Evolutionary conservation across 2,888 invertebrate genomes (phyloP).

Genomic region (Aporophyla nigra): DNA sequence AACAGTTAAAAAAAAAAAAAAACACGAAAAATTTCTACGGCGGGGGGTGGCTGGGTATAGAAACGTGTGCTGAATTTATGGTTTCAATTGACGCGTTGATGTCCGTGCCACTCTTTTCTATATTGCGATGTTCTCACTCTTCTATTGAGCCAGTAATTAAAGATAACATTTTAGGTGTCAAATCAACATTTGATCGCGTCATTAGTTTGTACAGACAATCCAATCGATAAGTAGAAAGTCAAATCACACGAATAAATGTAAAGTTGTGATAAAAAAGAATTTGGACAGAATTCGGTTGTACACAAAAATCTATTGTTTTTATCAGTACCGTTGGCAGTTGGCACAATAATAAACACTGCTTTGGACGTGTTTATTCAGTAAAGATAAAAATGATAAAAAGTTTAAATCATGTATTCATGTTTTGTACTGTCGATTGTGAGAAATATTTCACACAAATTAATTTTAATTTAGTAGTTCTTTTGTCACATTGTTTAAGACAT

Average conservation of each 20-base stretch:
- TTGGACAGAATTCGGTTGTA: conserved; percentile 31
- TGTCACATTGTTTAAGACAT: not conserved
- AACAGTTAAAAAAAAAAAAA: too few species aligned
- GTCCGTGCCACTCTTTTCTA: too few species aligned
- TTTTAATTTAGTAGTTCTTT: conserved; percentile 10
- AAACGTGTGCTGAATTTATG: too few species aligned
- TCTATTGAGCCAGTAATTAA: conserved; percentile 9
- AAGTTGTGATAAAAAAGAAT: conserved; percentile 12
- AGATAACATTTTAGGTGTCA: conserved; percentile 25
- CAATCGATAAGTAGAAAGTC: not conserved
- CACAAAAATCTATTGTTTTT: conserved; percentile 66
- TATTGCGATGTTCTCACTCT: conserved; percentile 8
- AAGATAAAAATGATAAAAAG: conserved; percentile 28
- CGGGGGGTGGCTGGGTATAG: too few species aligned
- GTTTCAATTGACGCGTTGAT: too few species aligned
- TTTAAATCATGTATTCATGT: conserved; percentile 4
- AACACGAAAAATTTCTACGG: too few species aligned
- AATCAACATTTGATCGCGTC: not conserved
- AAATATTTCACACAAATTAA: not conserved
- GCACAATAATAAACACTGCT: conserved; percentile 65
- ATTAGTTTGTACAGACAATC: conserved; percentile 13
- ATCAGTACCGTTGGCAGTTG: conserved; percentile 61
- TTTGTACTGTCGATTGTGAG: conserved; percentile 1
- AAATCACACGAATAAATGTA: conserved; percentile 12
- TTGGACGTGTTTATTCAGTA: conserved; percentile 67